These are phyloP conservation scores for Popillia japonica DNA, from an alignment of 1,140 invertebrate species.

Conservation along the genomic window DNA sequence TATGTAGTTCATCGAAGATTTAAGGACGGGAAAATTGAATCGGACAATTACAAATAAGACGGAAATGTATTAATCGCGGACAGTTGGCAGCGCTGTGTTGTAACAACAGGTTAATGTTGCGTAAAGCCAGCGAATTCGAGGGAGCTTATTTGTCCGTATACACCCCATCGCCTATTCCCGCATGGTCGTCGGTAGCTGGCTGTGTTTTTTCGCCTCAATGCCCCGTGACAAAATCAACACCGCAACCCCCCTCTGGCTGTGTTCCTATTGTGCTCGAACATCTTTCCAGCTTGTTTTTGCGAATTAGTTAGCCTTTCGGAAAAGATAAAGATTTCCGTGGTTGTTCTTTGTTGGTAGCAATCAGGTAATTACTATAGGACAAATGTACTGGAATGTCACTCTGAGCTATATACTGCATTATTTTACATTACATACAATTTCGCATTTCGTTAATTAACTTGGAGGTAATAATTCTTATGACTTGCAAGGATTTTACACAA, in stretches of 20 bases:
- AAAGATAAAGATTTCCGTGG: slow-evolving; percentile 14
- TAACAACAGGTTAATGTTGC: slow-evolving; percentile 55
- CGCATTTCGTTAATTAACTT: too few species aligned
- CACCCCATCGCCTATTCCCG: slow-evolving; percentile 34
- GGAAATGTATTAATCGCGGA: slow-evolving; percentile 47
- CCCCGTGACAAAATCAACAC: slow-evolving; percentile 30
- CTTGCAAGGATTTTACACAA: too few species aligned
- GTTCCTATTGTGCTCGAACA: background rate
- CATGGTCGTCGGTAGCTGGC: slow-evolving; percentile 17
- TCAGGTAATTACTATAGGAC: background rate
- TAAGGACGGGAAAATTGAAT: slow-evolving; percentile 32
- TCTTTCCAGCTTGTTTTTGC: background rate
- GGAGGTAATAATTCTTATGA: too few species aligned
- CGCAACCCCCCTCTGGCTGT: slow-evolving; percentile 14
- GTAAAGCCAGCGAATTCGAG: slow-evolving; percentile 51
- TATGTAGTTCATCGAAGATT: slow-evolving; percentile 34
- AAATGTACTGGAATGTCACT: background rate
- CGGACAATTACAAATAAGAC: slow-evolving; percentile 35
- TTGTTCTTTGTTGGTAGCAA: background rate
- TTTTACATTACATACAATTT: too few species aligned
- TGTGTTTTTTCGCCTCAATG: slow-evolving; percentile 10
- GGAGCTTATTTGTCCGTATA: slow-evolving; percentile 46
- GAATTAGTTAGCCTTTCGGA: slow-evolving; percentile 14
- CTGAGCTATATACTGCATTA: too few species aligned
- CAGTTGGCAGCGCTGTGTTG: slow-evolving; percentile 45